Evolutionary conservation across 2,888 invertebrate genomes (phyloP), one percentile per base, ranked within the genome.

Genomic region (Eristalis pertinax): DNA sequence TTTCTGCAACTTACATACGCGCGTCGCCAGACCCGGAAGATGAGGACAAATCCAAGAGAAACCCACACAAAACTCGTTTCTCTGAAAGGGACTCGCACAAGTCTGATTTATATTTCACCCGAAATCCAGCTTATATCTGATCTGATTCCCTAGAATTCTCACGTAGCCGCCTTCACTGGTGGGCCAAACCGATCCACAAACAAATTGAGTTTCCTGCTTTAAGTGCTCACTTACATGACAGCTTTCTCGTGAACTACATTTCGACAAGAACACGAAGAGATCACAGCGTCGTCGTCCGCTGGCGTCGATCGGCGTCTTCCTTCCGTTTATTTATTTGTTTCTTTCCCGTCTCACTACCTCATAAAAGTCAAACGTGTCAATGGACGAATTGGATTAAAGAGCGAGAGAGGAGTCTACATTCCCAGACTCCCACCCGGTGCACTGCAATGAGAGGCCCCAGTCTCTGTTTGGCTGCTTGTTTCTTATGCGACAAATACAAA

Each of bases 281-380:
- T 50, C 50, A 50, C 50, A n/a, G 19, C 50, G 50, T 50, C 50
- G 19, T 19, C 50, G 19, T 43, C 50, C 24, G 65, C 67, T 65
- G 83, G 70, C 83, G 78, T 84, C 79, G 50, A 24, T 64, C 58
- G 78, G 67, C 75, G 70, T 79, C 86, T 80, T 84, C 58, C 70
- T 87, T 84, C 68, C 75, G 76, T 69, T 72, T 75, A 76, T 72
- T 75, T 84, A 75, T 84, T 84, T 79, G 56, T 84, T 84, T 56
- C 29, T 64, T 43, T 74, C 43, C 64, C 75, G 41, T 83, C 74
- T 38, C 70, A 74, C 50, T 86, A 75, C 78, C 65, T 65, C 87
- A 73, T 87, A 79, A 87, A 87, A 84, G 68, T 84, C 84, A 76
- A 84, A 84, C 79, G 84, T 87, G 87, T 87, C 68, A 84, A 87